Percentiles rank a stretch among this genome's conserved stretches.
These are phyloP conservation scores for Zoanthus gigantus DNA, from an alignment of 92 coral and sea anemone genomes.

Conservation along the genomic window DNA sequence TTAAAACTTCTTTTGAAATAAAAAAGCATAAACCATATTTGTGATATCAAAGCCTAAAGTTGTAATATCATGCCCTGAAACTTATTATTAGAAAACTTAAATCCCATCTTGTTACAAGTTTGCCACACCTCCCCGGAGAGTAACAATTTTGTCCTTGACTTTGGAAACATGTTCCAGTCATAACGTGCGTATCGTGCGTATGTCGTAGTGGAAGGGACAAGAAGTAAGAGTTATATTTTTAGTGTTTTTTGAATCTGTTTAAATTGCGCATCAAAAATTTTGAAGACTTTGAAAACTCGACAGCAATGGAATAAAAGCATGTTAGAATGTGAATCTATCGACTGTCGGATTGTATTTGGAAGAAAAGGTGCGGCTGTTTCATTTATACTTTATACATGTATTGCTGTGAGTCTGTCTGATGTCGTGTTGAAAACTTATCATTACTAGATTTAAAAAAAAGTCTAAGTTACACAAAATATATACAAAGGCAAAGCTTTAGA, in stretches of 20 bases:
- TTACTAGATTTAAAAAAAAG: too few species aligned
- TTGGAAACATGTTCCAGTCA: not conserved
- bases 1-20: not conserved
- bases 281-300: not conserved
- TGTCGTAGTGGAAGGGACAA: too few species aligned
- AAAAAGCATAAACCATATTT: not conserved
- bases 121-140: not conserved
- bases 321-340: not conserved
- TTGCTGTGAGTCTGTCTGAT: too few species aligned
- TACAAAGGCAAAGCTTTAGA: too few species aligned
- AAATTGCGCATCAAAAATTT: not conserved
- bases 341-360: not conserved
- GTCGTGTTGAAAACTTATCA: too few species aligned
- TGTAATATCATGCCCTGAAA: not conserved
- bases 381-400: too few species aligned
- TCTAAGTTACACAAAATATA: too few species aligned
- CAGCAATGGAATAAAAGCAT: not conserved
- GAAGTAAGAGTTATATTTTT: too few species aligned
- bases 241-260: not conserved
- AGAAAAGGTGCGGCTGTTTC: not conserved
- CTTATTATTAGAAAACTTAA: not conserved
- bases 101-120: not conserved
- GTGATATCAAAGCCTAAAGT: not conserved
- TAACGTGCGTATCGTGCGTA: not conserved
- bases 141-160: not conserved